Conservation (phyloP, 53 echinoderm and acorn worm species). For the Arbacia lixula region DNA sequence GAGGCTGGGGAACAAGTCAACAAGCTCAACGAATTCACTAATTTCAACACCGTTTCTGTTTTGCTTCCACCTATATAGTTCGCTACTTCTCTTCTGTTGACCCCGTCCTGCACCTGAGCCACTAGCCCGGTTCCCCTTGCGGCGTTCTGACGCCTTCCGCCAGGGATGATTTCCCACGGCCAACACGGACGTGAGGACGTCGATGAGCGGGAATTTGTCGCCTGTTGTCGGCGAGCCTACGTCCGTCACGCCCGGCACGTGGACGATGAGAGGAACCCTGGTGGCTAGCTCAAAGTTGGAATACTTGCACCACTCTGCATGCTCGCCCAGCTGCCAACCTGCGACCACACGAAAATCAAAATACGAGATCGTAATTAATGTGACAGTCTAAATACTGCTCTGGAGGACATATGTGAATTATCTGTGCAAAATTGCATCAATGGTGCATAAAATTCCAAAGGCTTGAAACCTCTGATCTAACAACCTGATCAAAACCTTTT, state of each 20-base stretch:
- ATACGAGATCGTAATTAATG: no score
- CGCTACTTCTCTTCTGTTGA: no score
- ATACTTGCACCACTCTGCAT: conserved; percentile 87
- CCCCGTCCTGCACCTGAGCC: neutral
- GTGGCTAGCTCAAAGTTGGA: conserved; percentile 84
- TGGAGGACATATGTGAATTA: no score
- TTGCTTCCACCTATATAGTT: no score
- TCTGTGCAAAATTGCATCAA: no score
- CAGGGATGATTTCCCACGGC: no score
- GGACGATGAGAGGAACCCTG: conserved; percentile 78
- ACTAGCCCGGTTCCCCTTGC: no score
- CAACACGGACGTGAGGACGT: conserved; percentile 50
- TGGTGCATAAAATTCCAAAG: no score
- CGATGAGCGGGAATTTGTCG: conserved; percentile 61
- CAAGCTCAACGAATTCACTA: conserved; percentile 79
- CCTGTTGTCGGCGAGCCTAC: neutral
- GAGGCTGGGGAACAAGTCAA: conserved; percentile 88
- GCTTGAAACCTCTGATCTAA: no score
- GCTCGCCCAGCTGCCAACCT: conserved; percentile 98
- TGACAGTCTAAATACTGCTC: no score
- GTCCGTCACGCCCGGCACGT: conserved; percentile 79
- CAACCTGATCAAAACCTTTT: no score
- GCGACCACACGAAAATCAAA: neutral
- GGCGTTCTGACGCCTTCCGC: neutral
- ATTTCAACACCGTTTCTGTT: conserved; percentile 11